These are phyloP conservation scores for Oreochromis aureus DNA, from an alignment of 2,113 vertebrate genomes.

Conservation along the genomic window DNA sequence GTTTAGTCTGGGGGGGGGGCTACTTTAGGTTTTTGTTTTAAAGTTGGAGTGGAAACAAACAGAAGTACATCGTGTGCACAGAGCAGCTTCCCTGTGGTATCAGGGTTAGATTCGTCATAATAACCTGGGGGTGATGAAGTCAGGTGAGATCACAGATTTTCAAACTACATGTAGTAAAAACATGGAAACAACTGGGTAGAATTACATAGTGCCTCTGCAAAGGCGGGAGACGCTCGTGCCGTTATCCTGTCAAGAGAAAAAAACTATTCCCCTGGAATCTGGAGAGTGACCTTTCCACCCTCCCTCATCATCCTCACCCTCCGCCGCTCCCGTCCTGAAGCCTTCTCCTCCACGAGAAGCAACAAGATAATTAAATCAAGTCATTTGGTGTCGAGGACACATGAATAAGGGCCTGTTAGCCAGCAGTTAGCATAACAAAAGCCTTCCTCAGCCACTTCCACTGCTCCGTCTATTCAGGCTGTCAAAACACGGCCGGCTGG, in stretches of 20 bases:
- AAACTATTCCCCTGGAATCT: neutral
- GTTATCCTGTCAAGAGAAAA: neutral
- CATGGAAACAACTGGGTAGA: neutral
- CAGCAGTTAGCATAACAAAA: slow-evolving; percentile 72
- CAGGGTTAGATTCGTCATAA: neutral
- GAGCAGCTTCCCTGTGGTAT: neutral
- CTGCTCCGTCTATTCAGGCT: slow-evolving; percentile 69
- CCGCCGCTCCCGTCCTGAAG: neutral
- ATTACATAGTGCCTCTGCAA: neutral
- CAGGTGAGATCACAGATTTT: neutral
- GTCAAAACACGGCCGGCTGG: slow-evolving; percentile 64
- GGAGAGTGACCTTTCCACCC: neutral
- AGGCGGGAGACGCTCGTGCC: neutral
- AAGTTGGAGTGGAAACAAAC: neutral
- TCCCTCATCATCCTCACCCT: neutral
- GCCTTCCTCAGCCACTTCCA: slow-evolving; percentile 66
- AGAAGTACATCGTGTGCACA: neutral
- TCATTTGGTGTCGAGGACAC: slow-evolving; percentile 32
- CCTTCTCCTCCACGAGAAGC: neutral
- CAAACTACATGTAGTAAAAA: neutral
- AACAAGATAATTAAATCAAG: slow-evolving; percentile 55
- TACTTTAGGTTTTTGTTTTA: too few species aligned
- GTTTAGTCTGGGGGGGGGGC: neutral
- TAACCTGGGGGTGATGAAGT: fast-evolving
- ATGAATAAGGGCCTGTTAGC: slow-evolving; percentile 55